Evolutionary conservation across 2,797 vertebrate species (phyloP), one percentile per base, ranked within the genome.

Genomic region (Acomys russatus): DNA sequence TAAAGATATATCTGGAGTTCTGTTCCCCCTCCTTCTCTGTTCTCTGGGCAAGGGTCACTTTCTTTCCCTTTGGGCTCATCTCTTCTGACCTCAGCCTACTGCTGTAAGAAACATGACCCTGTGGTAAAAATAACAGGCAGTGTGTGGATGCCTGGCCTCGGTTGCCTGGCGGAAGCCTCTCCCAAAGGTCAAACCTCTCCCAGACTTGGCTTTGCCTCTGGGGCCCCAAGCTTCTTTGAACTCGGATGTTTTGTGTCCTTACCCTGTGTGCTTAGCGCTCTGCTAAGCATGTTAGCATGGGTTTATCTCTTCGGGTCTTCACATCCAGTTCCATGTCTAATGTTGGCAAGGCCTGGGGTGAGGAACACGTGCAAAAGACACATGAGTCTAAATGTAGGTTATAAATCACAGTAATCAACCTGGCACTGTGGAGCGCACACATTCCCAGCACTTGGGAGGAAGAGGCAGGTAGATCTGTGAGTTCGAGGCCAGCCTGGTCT

Each of bases 61-160:
- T 96, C 94, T 59, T 96, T 94, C 78, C 89, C 56, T 68, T 91
- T 96, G 96, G 96, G 91, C 92, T 96, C 77, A 90, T 82, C 77
- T 83, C 85, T 4, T 70, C 10, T 95, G 90, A 88, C 90, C 89
- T 95, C 79, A 54, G 83, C 35, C 61, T 83, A 85, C 25, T 17
- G 88, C 80, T 95, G 61, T 33, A 71, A 70, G 96, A 97, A 97
- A 98, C 89, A 93, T 94, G 95, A 97, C 71, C 84, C 88, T 83
- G 96, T 38, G 96, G 88, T 96, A 98, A 97, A 97, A 98, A 97
- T 97, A 97, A 97, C 96, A 94, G 87, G 66, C 73, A 14, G 76
- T 3, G 76, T 3, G 0, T 30, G 71, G 90, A 51, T n/a, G 82
- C 68, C 70, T 35, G 66, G 86, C 66, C 70, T 66, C 9, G 35